Base-by-base conservation (phyloP, 2,113 vertebrate species). In the Etia nguti region DNA sequence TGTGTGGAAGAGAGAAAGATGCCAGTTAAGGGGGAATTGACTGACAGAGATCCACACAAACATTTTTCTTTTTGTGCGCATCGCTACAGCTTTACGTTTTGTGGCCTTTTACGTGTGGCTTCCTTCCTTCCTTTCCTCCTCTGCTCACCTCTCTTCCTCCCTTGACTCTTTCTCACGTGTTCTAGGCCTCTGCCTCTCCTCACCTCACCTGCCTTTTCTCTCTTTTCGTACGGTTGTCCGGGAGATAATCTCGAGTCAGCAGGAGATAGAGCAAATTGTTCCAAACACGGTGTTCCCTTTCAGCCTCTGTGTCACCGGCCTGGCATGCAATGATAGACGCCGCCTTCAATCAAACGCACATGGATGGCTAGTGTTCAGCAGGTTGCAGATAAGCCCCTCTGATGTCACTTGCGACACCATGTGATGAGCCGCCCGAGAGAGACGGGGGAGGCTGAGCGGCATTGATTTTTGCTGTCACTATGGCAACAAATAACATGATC, bases 401-500 rank as follows among this genome's bases (percentile, higher is more conserved):
- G 93, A 95, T 95, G 94, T 96, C 94, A 92, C 94, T 93, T 84
- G 90, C 91, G 92, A 90, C 88, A 79, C 88, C 89, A 88, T 93
- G 91, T 91, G 94, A 94, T 93, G 89, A 93, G 93, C 89, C 36
- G 57, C 90, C 82, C 24, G 89, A 87, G 92, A 91, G 89, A 70
- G 83, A 56, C 85, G 22, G 79, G 57, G 57, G 54, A 75, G 86
- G 83, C 52, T 87, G 57, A 91, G 90, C 80, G 15, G 91, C 92
- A 93, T 95, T 95, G 94, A 96, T 95, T 96, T 95, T 92, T 90
- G 83, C 93, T 4, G 92, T 96, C 91, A 75, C 96, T 92, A 96
- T 96, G 93, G 95, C 92, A 96, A 96, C 96, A 95, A 95, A 96
- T 96, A 95, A 96, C 93, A 93, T 93, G 95, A 96, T 95, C 94